Base-by-base conservation (phyloP, 1,140 invertebrate genomes). In the Drosophila neocordata region DNA sequence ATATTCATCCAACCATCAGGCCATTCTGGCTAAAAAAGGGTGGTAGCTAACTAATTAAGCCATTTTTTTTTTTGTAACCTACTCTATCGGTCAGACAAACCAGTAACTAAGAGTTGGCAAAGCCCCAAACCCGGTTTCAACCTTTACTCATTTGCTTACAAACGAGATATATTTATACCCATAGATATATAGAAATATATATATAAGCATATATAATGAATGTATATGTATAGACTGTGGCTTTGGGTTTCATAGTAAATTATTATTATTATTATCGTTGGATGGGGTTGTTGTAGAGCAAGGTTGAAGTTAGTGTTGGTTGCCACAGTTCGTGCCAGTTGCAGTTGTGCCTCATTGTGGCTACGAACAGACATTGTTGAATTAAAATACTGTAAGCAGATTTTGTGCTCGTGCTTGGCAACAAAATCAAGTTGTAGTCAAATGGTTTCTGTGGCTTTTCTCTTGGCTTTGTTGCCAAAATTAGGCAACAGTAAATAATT, bases 191-290 rank as follows among this genome's bases (percentile, higher is more conserved):
- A 31, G 4, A 7, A 6, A 31, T 31, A 31, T 1, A 31, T 31
- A 31, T 31, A 31, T 62, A 38, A 52, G 73, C 7, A 44, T 4
- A 48, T 18, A 48, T 20, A 20, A 31, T 31, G 7, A 31, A 6
- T 31, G 27, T 31, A 31, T 48, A 20, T 48, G 52, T 62, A 38
- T 58, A 76, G 76, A 59, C 60, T 87, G 74, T 75, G 82, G 83
- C 67, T 88, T 85, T 82, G 22, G 62, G 79, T 68, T 70, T 69
- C 56, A 67, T 76, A 83, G 74, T 87, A 79, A 87, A 87, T 87
- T 88, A 87, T 88, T 82, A 75, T 87, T 75, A 88, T 85, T 85
- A 85, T 85, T 70, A 81, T 72, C 71, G 61, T 55, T 65, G 41
- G 68, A 2, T 15, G 20, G 38, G 48, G 41, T n/a, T n/a, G n/a